Evolutionary conservation across 1,140 invertebrate species (phyloP).

Genomic region (Macrosteles quadrilineatus): DNA sequence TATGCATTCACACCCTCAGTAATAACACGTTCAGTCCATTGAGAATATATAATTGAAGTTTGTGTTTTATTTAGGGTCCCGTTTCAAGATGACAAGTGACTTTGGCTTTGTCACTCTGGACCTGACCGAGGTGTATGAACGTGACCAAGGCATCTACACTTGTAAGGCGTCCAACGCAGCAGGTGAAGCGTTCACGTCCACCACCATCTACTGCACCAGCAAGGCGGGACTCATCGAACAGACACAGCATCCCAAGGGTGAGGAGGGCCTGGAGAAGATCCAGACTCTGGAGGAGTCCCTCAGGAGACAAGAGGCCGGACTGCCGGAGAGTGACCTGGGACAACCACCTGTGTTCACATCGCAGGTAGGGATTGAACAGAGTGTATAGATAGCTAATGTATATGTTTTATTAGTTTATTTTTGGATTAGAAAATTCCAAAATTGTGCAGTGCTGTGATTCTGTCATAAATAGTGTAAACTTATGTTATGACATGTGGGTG

Average conservation of each 20-base stretch:
- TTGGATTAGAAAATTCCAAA: neutral
- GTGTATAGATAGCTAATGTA: too few relatives aligned
- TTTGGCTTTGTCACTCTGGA: constrained; percentile 93
- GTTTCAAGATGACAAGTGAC: constrained; percentile 86
- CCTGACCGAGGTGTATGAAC: constrained; percentile 83
- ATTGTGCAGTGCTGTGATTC: neutral
- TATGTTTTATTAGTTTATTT: too few relatives aligned
- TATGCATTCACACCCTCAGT: too few relatives aligned
- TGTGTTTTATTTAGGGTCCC: constrained; percentile 55
- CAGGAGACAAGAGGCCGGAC: constrained; percentile 64
- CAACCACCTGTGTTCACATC: constrained; percentile 86
- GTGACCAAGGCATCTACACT: constrained; percentile 94
- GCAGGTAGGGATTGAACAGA: constrained; percentile 56
- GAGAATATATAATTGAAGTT: too few relatives aligned
- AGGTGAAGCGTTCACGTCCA: constrained; percentile 90
- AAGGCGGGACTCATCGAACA: constrained; percentile 83
- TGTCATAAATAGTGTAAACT: too few relatives aligned
- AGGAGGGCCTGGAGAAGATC: constrained; percentile 87
- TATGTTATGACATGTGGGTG: too few relatives aligned
- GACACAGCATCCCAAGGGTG: constrained; percentile 91
- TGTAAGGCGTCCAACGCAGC: constrained; percentile 83
- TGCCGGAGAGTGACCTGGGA: constrained; percentile 72
- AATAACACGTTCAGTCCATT: too few relatives aligned
- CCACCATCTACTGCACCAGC: constrained; percentile 78
- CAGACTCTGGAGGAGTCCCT: constrained; percentile 87